Base-by-base conservation (phyloP, 2,797 vertebrate genomes). In the Octomys mimax region DNA sequence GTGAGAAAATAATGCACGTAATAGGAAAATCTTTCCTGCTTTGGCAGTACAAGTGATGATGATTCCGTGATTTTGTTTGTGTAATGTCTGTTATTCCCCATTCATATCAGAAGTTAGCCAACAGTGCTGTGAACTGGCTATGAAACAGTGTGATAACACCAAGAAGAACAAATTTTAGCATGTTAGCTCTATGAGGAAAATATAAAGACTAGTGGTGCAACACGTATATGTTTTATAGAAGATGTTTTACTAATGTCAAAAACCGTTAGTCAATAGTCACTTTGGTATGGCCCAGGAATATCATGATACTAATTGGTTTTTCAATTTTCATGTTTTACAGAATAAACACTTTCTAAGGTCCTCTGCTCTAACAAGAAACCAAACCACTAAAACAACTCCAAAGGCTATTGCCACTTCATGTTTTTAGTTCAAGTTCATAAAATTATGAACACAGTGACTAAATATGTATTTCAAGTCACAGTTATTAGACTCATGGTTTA, bases 91-190 rank as follows among this genome's bases (percentile, higher is more conserved):
- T 46, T 83, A 39, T 57, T 87, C 33, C 68, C 18, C 19, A 61
- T 24, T 70, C 22, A 64, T 28, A 54, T 1, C 75, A 92, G 4
- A 36, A 79, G 61, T 68, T 95, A 93, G 46, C 84, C 88, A 93
- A 93, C 81, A 71, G 70, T 91, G 4, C 9, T 66, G 10, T 39
- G 24, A 85, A 87, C 16, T 21, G n/a, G 64, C 57, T 66, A 77
- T 91, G 68, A 91, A 94, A 59, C 71, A 42, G 10, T 59, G 92
- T 21, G 88, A 49, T 22, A 86, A 71, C 0, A 78, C 11, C n/a
- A 96, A 80, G 71, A 91, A n/a, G 1, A 89, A 39, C 46, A 89
- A 70, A 62, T 86, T 82, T 95, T 92, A 81, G 26, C n/a, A 71
- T 87, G 28, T 87, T 94, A 84, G 61, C 42, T 85, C 73, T 80